Conservation (phyloP, 2,888 invertebrate species). For the Lapara coniferarum region DNA sequence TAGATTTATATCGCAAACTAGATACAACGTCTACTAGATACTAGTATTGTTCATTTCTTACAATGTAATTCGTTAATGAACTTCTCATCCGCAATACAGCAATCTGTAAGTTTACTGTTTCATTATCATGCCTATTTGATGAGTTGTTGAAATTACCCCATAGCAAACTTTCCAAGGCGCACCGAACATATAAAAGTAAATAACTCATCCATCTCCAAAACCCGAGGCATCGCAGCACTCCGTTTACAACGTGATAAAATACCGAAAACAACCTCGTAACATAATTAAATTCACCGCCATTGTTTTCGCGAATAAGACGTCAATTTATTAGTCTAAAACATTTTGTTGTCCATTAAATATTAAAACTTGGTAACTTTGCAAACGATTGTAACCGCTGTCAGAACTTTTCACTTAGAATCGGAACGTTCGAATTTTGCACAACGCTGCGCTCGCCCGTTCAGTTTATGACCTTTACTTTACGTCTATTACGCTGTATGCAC, state of each 20-base stretch:
- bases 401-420: slow-evolving; percentile 45
- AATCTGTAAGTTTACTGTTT: background rate
- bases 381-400: slow-evolving; percentile 53
- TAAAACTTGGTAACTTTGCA: slow-evolving; percentile 49
- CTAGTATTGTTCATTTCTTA: no score
- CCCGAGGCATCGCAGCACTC: background rate
- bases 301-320: slow-evolving; percentile 19
- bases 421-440: slow-evolving; percentile 17
- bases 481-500: slow-evolving; percentile 17
- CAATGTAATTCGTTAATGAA: no score
- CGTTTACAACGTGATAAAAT: slow-evolving; percentile 14
- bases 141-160: background rate
- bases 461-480: background rate
- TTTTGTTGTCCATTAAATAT: slow-evolving; percentile 44
- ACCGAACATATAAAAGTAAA: background rate
- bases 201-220: background rate
- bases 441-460: slow-evolving; percentile 3
- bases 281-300: slow-evolving; percentile 1
- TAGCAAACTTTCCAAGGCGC: background rate
- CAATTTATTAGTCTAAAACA: slow-evolving; percentile 31
- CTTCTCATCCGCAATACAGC: no score
- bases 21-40: no score
- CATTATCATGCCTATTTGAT: background rate
- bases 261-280: slow-evolving; percentile 8
- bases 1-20: no score